Conservation (phyloP, 2,797 vertebrate genomes). For the Arnoldichthys spilopterus region DNA sequence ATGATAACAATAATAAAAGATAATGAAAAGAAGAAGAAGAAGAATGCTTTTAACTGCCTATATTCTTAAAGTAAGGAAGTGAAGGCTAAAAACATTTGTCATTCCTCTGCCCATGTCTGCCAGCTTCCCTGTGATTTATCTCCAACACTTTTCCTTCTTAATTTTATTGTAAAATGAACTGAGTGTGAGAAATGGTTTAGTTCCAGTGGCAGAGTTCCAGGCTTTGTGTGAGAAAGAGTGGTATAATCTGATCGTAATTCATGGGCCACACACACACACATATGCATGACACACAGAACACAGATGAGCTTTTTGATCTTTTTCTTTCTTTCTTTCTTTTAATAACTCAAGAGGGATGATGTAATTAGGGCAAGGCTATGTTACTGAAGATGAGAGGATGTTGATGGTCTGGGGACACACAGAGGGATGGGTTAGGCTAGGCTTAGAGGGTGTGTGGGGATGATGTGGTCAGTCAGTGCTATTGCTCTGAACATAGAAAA, state of each 20-base stretch:
- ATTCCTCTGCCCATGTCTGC: slow-evolving; percentile 48
- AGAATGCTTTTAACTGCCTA: neutral
- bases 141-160: slow-evolving; percentile 16
- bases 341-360: slow-evolving; percentile 27
- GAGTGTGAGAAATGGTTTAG: slow-evolving; percentile 56
- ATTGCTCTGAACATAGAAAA: neutral
- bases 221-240: slow-evolving; percentile 65
- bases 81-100: slow-evolving; percentile 64
- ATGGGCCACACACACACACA: neutral
- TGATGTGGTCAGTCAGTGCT: neutral
- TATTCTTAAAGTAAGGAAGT: slow-evolving; percentile 43
- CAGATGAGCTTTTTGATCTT: slow-evolving; percentile 13
- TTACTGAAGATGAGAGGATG: neutral
- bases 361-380: slow-evolving; percentile 21
- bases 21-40: too few species aligned
- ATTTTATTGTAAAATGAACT: slow-evolving; percentile 54
- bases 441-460: neutral
- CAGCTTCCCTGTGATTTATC: slow-evolving; percentile 23
- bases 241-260: neutral
- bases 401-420: slow-evolving; percentile 1
- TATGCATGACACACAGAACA: neutral
- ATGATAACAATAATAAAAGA: too few species aligned
- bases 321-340: slow-evolving; percentile 17
- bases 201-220: slow-evolving; percentile 70
- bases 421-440: slow-evolving; percentile 3